Evolutionary conservation across 2,888 invertebrate species (phyloP), one percentile per base, ranked within the genome.

Genomic region (Nectonema munidae): DNA sequence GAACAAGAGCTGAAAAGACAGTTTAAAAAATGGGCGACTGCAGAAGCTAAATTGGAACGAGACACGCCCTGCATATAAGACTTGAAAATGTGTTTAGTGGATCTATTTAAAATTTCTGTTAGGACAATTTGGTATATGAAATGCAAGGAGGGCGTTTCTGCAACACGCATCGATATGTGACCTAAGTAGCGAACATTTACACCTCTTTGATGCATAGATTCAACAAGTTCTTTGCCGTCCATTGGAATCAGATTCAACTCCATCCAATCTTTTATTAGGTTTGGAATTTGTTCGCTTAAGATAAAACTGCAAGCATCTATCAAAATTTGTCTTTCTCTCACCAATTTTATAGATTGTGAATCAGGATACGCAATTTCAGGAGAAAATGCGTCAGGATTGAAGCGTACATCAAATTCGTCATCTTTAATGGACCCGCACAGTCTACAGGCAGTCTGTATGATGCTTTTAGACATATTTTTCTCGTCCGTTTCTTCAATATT

Each of bases 341-440:
- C n/a, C n/a, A n/a, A n/a, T n/a, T n/a, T n/a, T n/a, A n/a, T n/a
- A n/a, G n/a, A n/a, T n/a, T n/a, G n/a, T n/a, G n/a, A n/a, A n/a
- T n/a, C n/a, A n/a, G n/a, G n/a, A n/a, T n/a, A n/a, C n/a, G n/a
- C n/a, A n/a, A n/a, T n/a, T n/a, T n/a, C n/a, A n/a, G n/a, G n/a
- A 6, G 86, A 86, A 59, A 74, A 89, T 43, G 86, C 79, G 58
- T 95, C 95, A 1, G 89, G 83, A 61, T 95, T 95, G 59, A 95
- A 95, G 43, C 81, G 68, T 45, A 95, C 73, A 54, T 79, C 81
- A 56, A 89, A 86, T 56, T 83, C 83, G 5, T 13, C 21, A 35
- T 20, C 11, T 11, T 36, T 40, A 47, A 46, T 46, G 0, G 75
- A 71, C 46, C 83, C 81, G 54, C 76, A 75, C 3, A 89, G 63